These are phyloP conservation scores for Eidolon dupreanum DNA, from an alignment of 2,797 vertebrate genomes.

Conservation along the genomic window DNA sequence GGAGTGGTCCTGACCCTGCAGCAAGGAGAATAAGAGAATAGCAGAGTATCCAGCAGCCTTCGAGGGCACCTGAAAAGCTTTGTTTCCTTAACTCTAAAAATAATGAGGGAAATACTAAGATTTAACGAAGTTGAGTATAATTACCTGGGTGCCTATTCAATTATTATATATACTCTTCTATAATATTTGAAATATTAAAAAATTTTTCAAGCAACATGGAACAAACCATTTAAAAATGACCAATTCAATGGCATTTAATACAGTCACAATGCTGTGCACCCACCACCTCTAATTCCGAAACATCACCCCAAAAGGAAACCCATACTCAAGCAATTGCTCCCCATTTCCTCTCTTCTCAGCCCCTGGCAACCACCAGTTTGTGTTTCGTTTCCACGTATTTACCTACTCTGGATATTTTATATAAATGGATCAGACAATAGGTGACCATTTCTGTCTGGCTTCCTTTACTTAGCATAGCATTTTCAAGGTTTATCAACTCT, in stretches of 20 bases:
- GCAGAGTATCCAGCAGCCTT: not conserved
- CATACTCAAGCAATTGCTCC: not conserved
- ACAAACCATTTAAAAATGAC: not conserved
- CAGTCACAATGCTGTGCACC: not conserved
- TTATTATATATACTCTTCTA: not conserved
- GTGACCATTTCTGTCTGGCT: not conserved
- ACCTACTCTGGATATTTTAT: not conserved
- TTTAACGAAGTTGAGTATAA: not conserved
- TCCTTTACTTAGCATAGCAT: not conserved
- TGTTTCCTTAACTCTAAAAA: not conserved
- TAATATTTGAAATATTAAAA: not conserved
- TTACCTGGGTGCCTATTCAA: not conserved
- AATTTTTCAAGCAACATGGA: not conserved
- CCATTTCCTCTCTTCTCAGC: not conserved
- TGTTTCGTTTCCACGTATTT: not conserved
- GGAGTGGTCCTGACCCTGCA: not conserved
- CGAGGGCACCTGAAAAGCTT: not conserved
- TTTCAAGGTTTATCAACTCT: not conserved
- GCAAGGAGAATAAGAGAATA: not conserved
- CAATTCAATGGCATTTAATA: not conserved
- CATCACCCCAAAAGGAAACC: not conserved
- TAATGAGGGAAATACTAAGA: not conserved
- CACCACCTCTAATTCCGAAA: not conserved
- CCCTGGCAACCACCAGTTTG: not conserved
- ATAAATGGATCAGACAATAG: not conserved